phyloP scores from a whole-genome alignment of 2,888 invertebrate species.

The Ennomos fuscantarius region DNA sequence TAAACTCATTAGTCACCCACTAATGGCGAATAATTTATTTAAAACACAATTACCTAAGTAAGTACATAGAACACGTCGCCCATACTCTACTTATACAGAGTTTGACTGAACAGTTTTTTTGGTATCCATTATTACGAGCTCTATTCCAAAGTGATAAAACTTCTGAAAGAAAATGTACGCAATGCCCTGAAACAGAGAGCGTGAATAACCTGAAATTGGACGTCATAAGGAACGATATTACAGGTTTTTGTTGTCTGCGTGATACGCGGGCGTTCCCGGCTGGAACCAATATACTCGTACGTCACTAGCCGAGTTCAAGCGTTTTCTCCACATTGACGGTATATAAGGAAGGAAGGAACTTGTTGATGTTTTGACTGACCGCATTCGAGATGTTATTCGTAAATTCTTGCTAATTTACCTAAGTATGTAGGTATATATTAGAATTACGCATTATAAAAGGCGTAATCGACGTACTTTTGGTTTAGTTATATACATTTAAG shows the following conservation, averaged over 20 bases:
- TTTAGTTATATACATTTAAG: too few species aligned
- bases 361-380: too few species aligned
- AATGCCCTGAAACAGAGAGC: conserved; percentile 29
- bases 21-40: conserved; percentile 20
- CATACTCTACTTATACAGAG: not conserved
- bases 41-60: conserved; percentile 16
- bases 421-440: not conserved
- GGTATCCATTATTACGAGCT: too few species aligned
- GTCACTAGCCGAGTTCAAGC: too few species aligned
- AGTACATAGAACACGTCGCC: conserved; percentile 13
- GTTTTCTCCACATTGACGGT: conserved; percentile 3
- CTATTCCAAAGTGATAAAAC: too few species aligned
- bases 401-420: not conserved
- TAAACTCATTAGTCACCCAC: conserved; percentile 13
- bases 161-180: conserved; percentile 8
- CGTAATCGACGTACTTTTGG: too few species aligned
- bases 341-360: conserved; percentile 8
- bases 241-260: not conserved
- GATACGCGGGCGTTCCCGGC: conserved; percentile 6
- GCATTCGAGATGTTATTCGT: too few species aligned
- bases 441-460: too few species aligned
- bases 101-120: too few species aligned
- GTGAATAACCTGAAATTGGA: conserved; percentile 36
- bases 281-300: conserved; percentile 8
- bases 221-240: conserved; percentile 23